Evolutionary conservation across 1,140 invertebrate species (phyloP).

Genomic region (Trypoxylus dichotomus): DNA sequence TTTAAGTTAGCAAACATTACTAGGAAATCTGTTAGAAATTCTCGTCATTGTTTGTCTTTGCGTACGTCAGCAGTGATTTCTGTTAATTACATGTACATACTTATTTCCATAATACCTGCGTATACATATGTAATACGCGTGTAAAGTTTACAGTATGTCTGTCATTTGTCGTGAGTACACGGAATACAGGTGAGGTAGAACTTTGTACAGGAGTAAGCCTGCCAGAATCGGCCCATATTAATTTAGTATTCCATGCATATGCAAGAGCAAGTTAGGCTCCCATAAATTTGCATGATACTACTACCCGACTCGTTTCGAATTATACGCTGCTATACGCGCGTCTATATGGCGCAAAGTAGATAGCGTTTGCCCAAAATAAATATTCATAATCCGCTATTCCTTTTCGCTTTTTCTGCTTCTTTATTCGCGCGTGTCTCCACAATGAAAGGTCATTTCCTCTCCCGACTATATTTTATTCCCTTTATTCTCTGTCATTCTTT

Average conservation of each 20-base stretch:
- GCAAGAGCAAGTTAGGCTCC: neutral
- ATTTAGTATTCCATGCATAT: constrained; percentile 3
- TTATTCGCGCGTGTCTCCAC: neutral
- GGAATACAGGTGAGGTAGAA: neutral
- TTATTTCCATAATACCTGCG: too few relatives aligned
- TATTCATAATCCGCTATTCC: neutral
- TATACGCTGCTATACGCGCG: neutral
- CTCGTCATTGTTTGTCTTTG: too few relatives aligned
- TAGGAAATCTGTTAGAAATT: too few relatives aligned
- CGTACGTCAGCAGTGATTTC: too few relatives aligned
- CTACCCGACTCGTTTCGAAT: neutral
- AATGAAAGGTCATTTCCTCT: neutral
- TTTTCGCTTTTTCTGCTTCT: neutral
- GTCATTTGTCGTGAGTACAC: too few relatives aligned
- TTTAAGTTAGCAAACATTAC: too few relatives aligned
- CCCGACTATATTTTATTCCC: neutral
- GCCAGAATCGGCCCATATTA: neutral
- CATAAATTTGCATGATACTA: constrained; percentile 3
- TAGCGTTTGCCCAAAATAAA: neutral
- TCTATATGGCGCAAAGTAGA: neutral
- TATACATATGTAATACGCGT: too few relatives aligned
- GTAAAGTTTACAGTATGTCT: too few relatives aligned
- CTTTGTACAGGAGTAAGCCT: neutral
- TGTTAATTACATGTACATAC: too few relatives aligned
- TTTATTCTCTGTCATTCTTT: neutral